Base-by-base conservation (phyloP, 2,797 vertebrate species). In the Pogoniulus pusillus region DNA sequence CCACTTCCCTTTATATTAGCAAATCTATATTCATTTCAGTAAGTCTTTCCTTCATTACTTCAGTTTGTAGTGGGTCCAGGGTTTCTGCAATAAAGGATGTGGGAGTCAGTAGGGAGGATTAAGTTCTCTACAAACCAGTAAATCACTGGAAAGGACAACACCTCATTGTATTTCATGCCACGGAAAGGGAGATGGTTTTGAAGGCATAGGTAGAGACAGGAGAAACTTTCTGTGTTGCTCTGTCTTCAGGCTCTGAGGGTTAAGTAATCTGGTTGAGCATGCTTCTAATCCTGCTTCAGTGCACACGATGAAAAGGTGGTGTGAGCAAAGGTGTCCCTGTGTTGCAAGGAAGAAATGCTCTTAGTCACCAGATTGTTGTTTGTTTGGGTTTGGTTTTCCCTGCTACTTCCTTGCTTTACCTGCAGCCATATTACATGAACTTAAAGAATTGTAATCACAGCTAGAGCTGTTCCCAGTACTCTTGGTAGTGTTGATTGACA, bases 71-170 rank as follows among this genome's bases (percentile, higher is more conserved):
- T 49, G 60, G 13, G 9, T 79, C 60, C 30, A 39, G n/a, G n/a
- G 17, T 76, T 81, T 80, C 64, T 55, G 19, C 13, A 66, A 66
- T 74, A 69, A 79, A 73, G 24, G 64, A 66, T 68, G 12, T 89
- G 34, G 63, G 43, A 93, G 90, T 63, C 39, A 74, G 68, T 47
- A 51, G 34, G 23, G 26, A 87, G 37, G 71, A 89, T 86, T 91
- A 68, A 75, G 41, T 88, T 93, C 94, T 95, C 94, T 86, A 45
- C 51, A 92, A 68, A 95, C 64, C 18, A 84, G 82, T 79, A 92
- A 93, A 94, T 89, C 54, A 64, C 69, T 85, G 68, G 57, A 73
- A 87, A 77, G 34, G 57, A 80, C 93, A 93, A 95, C 43, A 18
- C 72, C 34, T 91, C 27, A 71, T 66, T 95, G 54, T 84, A 83